phyloP scores from a whole-genome alignment of 2,113 vertebrate genomes.

The Spizaetus ornatus region DNA sequence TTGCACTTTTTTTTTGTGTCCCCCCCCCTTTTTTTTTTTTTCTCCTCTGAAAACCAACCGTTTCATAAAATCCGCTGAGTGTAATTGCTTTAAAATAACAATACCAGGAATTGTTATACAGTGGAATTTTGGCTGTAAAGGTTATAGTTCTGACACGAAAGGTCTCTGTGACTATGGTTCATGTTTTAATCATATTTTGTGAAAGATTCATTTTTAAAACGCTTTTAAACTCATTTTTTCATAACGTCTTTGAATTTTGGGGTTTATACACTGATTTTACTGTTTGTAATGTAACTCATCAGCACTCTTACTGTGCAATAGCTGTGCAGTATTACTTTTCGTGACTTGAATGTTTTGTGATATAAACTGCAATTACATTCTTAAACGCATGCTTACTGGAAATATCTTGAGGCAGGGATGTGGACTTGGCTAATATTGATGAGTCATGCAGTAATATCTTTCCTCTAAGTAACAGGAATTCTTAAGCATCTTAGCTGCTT shows the following conservation, averaged over 20 bases:
- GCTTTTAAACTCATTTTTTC: not conserved
- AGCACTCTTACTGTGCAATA: rapidly evolving
- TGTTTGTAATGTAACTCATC: not conserved
- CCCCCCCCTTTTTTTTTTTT: not conserved
- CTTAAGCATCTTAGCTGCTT: not conserved
- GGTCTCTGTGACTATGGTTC: not conserved
- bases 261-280: not conserved
- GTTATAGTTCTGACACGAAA: not conserved
- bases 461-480: not conserved
- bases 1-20: not conserved
- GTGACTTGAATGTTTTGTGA: not conserved
- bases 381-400: not conserved
- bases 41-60: not conserved
- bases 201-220: not conserved
- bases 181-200: not conserved
- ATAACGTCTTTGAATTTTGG: not conserved
- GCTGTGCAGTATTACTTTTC: not conserved
- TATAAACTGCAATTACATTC: not conserved
- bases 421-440: not conserved
- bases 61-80: not conserved
- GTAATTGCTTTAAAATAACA: not conserved
- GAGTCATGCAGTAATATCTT: not conserved
- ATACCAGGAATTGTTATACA: not conserved
- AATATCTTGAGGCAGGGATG: not conserved
- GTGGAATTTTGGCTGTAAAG: not conserved